These are phyloP conservation scores for Sesamia inferens DNA, from an alignment of 2,888 invertebrate species.

Conservation along the genomic window DNA sequence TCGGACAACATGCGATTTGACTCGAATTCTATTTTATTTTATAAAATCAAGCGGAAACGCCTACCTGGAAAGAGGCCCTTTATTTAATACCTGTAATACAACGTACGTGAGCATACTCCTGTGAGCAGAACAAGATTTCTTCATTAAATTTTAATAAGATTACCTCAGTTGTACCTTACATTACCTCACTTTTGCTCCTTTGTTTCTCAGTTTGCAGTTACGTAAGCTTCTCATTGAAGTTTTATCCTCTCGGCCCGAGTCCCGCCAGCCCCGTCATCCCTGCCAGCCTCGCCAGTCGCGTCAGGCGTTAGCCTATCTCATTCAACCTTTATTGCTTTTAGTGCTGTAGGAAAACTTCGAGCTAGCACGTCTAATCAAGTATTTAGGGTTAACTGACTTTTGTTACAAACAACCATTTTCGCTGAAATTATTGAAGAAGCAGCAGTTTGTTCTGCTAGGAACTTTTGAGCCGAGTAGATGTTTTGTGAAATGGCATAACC, in stretches of 20 bases:
- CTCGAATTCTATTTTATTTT: constrained; percentile 5
- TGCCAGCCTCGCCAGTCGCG: constrained; percentile 33
- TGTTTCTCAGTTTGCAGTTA: constrained; percentile 67
- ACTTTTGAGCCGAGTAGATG: not conserved
- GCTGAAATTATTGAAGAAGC: not conserved
- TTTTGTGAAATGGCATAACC: not conserved
- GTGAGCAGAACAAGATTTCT: constrained; percentile 12
- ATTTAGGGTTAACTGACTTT: constrained; percentile 25
- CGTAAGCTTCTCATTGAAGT: constrained; percentile 80
- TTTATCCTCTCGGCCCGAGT: constrained; percentile 67
- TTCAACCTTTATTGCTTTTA: constrained; percentile 71
- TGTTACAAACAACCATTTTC: constrained; percentile 4
- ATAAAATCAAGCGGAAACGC: not conserved
- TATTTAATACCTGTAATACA: constrained; percentile 18
- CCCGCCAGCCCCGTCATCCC: constrained; percentile 7
- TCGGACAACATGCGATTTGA: not conserved
- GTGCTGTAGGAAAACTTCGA: constrained; percentile 44
- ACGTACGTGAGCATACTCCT: constrained; percentile 5
- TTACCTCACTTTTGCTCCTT: constrained; percentile 22
- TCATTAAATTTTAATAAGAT: constrained; percentile 45
- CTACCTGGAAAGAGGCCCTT: not conserved
- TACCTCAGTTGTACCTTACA: constrained; percentile 18
- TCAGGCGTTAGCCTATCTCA: constrained; percentile 59
- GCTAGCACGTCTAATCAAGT: constrained; percentile 39
- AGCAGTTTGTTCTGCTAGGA: not conserved